These are phyloP conservation scores for Rhingia rostrata DNA, from an alignment of 2,888 invertebrate species.

Conservation along the genomic window DNA sequence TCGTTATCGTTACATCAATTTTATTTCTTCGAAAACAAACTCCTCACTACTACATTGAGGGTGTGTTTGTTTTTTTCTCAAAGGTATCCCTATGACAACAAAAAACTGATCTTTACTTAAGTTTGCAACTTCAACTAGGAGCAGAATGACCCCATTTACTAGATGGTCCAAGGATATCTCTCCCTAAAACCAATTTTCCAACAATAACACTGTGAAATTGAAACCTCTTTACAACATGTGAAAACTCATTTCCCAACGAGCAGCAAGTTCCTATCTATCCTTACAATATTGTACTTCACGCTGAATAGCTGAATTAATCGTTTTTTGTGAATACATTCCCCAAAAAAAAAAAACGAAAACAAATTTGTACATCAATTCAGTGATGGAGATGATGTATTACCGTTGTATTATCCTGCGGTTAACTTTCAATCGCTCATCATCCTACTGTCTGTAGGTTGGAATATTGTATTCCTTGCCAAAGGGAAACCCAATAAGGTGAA, in stretches of 20 bases:
- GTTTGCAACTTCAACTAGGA: constrained; percentile 7
- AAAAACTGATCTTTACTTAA: constrained; percentile 3
- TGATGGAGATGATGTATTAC: constrained; percentile 51
- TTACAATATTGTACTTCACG: constrained; percentile 11
- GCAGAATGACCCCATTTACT: neutral
- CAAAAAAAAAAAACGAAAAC: neutral
- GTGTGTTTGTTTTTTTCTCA: neutral
- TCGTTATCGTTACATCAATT: constrained; percentile 1
- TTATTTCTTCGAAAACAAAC: neutral
- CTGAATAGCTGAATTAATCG: constrained; percentile 42
- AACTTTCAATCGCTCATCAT: constrained; percentile 50
- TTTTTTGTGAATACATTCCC: constrained; percentile 3
- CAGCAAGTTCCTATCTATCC: constrained; percentile 1
- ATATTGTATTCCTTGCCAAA: neutral
- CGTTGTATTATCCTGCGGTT: constrained; percentile 49
- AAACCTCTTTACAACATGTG: constrained; percentile 1
- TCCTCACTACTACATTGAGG: neutral
- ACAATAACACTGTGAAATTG: neutral
- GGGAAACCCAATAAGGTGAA: constrained; percentile 8
- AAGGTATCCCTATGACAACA: neutral
- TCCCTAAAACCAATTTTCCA: neutral
- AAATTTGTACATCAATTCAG: constrained; percentile 15
- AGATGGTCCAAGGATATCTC: neutral
- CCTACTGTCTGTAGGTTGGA: neutral
- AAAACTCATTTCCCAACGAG: neutral